Base-by-base conservation (phyloP, 2,113 vertebrate species). In the Telmatochromis sp. region DNA sequence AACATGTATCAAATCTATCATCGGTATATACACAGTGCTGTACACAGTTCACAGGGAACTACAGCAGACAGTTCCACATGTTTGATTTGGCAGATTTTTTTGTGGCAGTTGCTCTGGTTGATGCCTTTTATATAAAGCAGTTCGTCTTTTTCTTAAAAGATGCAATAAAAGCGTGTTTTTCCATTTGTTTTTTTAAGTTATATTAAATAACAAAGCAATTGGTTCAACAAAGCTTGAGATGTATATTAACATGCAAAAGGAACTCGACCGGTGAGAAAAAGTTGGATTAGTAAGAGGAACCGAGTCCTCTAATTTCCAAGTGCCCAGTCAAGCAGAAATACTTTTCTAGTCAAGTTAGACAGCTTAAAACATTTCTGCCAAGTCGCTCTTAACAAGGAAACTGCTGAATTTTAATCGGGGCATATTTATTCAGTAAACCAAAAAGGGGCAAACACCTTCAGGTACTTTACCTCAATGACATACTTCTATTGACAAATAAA, bases 211-310 rank as follows among this genome's bases (percentile, higher is more conserved):
- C 26, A 31, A 35, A 21, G 19, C 33, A 37, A 65, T 21, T 65
- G 4, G 60, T 85, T 84, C 84, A 84, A 84, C 13, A 17, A 17
- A 17, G 14, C 9, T 26, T 2, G 19, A 51, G 37, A 73, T 58
- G 0, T n/a, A 13, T 17, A n/a, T 63, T 14, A 17, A n/a, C 40
- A n/a, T 14, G 23, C 9, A 7, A 40, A 21, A 4, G 19, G 5
- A 75, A 42, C 37, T 4, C 5, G 9, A 50, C 45, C 33, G 2
- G 12, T 26, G 9, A 26, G 6, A 23, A 28, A 55, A 23, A 15
- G 55, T 21, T 54, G 17, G 7, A 28, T 26, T 28, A 80, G 10
- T 10, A 91, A 91, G 84, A 87, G 78, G 89, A 91, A 92, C 12
- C 3, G 6, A 84, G 10, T 21, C 1, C 19, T 81, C 28, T 63